Percentiles rank a stretch among this genome's conserved stretches.
Evolutionary conservation across 2,113 vertebrate species (phyloP).

Genomic region (Oophaga pumilio): DNA sequence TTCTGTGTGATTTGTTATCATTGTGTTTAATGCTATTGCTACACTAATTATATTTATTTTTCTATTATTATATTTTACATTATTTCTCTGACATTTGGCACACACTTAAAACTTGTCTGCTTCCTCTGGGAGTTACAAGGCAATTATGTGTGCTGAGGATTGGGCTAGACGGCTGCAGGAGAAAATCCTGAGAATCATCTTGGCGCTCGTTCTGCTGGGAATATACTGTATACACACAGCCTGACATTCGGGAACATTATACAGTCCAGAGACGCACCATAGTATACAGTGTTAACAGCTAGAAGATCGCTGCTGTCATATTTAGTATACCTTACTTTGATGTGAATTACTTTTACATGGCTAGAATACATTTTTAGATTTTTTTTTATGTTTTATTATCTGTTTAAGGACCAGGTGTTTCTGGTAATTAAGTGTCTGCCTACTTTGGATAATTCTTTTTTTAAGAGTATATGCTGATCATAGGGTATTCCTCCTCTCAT

Average conservation of each 20-base stretch:
- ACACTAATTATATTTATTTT: conserved; percentile 41
- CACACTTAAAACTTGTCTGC: not conserved
- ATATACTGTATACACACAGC: not conserved
- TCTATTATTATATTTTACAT: conserved; percentile 30
- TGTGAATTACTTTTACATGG: not conserved
- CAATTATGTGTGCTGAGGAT: not conserved
- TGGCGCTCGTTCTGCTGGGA: conserved; percentile 9
- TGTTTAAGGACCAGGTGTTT: not conserved
- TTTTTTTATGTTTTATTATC: not conserved
- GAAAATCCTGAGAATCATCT: not conserved
- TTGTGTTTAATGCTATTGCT: not conserved
- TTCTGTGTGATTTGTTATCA: conserved; percentile 20
- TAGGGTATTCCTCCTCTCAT: too few relatives aligned
- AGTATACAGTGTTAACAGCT: conserved; percentile 1
- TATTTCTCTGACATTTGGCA: conserved; percentile 28
- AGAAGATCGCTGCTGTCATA: not conserved
- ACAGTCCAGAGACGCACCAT: not conserved
- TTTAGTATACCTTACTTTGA: not conserved
- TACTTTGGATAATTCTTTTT: not conserved
- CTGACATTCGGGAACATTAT: conserved; percentile 28
- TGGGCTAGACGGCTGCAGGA: conserved; percentile 8
- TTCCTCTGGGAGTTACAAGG: conserved; percentile 20
- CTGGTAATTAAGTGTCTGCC: not conserved
- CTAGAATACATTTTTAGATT: not conserved
- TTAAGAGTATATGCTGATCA: too few relatives aligned